Conservation (phyloP, 2,888 invertebrate species). For the Adineta ricciae region DNA sequence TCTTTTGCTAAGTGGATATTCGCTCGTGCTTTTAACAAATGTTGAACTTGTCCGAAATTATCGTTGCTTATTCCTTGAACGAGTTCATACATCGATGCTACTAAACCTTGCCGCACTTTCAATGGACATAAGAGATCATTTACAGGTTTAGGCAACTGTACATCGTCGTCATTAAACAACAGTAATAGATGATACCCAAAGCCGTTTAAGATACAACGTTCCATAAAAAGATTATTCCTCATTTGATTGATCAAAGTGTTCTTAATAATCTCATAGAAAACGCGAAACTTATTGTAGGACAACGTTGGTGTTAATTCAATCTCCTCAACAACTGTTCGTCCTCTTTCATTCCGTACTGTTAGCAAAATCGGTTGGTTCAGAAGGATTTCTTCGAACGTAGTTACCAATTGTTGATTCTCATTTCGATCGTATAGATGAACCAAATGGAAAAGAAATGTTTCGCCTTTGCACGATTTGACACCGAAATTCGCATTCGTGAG, state of each 20-base stretch:
- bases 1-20: constrained; percentile 24
- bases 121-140: not conserved
- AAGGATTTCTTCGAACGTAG: not conserved
- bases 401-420: not conserved
- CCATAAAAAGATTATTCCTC: not conserved
- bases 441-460: constrained; percentile 27
- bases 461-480: constrained; percentile 24
- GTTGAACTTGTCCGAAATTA: constrained; percentile 15
- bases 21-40: not conserved
- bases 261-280: not conserved
- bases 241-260: not conserved
- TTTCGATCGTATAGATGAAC: constrained; percentile 5
- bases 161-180: not conserved
- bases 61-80: not conserved
- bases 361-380: not conserved
- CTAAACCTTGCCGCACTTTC: not conserved
- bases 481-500: constrained; percentile 15
- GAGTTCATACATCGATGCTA: constrained; percentile 1
- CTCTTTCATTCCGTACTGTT: not conserved
- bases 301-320: not conserved
- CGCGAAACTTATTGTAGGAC: not conserved
- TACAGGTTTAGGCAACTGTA: not conserved
- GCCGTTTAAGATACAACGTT: not conserved
- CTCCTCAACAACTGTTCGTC: not conserved
- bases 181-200: constrained; percentile 10